phyloP scores from a whole-genome alignment of 2,797 vertebrate species.

The Sphenodon punctatus region DNA sequence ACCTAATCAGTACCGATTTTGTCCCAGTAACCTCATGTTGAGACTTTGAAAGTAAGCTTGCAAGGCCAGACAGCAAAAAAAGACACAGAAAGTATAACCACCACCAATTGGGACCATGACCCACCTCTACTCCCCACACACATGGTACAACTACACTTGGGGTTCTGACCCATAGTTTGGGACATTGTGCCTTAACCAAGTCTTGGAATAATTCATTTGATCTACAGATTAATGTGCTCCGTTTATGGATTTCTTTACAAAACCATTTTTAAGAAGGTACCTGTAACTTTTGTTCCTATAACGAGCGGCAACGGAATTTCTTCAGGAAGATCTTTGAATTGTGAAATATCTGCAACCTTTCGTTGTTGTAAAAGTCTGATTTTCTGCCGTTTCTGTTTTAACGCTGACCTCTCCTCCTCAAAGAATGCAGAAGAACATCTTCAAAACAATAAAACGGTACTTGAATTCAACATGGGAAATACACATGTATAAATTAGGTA shows the following conservation, averaged over 20 bases:
- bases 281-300: constrained; percentile 98
- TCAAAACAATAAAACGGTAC: constrained; percentile 19
- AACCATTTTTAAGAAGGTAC: constrained; percentile 64
- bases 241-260: not conserved
- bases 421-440: constrained; percentile 99
- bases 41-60: no score
- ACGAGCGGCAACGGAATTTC: constrained; percentile 96
- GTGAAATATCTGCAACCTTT: constrained; percentile 93
- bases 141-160: no score
- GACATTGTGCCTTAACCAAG: accelerated
- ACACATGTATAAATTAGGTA: not conserved
- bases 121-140: no score
- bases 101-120: no score
- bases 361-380: constrained; percentile 95
- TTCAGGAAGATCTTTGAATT: constrained; percentile 97
- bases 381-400: constrained; percentile 96
- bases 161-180: no score
- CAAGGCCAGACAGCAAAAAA: no score
- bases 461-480: not conserved
- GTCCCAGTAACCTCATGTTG: no score
- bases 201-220: not conserved
- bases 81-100: no score
- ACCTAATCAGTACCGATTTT: no score
- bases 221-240: not conserved
- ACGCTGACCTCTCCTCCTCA: constrained; percentile 91